A percentile compares a stretch with the other conserved stretches of the same genome.
Evolutionary conservation across 2,113 vertebrate genomes (phyloP).

Genomic region (Callipepla squamata): DNA sequence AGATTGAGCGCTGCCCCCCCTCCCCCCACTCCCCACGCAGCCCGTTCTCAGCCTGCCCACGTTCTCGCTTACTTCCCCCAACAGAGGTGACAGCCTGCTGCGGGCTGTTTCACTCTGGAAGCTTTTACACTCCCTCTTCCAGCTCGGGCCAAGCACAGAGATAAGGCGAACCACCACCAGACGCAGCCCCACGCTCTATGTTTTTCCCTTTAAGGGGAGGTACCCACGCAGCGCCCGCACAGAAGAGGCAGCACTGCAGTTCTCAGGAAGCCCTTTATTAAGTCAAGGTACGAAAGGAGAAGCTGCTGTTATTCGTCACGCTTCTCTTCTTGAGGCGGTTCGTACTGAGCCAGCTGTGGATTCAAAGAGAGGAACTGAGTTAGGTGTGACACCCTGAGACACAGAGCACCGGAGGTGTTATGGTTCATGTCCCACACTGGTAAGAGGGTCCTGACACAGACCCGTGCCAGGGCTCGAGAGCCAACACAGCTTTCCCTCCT

Average conservation of each 20-base stretch:
- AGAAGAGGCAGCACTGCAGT: conserved; percentile 61
- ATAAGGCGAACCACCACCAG: background rate
- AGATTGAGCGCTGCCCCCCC: too few species aligned
- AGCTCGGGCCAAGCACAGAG: background rate
- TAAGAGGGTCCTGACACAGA: background rate
- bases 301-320: conserved; percentile 76
- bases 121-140: background rate
- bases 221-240: conserved; percentile 38
- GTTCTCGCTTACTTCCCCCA: background rate
- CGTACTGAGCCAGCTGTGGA: conserved; percentile 89
- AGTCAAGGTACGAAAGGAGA: conserved; percentile 63
- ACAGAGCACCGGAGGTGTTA: background rate
- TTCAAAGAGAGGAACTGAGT: conserved; percentile 73
- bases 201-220: conserved; percentile 29
- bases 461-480: background rate
- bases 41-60: accelerated
- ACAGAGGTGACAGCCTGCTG: too few species aligned
- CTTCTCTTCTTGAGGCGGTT: conserved; percentile 83
- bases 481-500: background rate
- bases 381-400: background rate
- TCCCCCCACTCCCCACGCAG: accelerated
- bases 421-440: accelerated
- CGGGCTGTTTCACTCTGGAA: background rate
- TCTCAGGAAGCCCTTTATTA: conserved; percentile 82
- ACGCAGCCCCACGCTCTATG: background rate